Percentiles rank a stretch among this genome's conserved stretches.
These are phyloP conservation scores for Monomorium pharaonis DNA, from an alignment of 1,140 invertebrate genomes.

Conservation along the genomic window DNA sequence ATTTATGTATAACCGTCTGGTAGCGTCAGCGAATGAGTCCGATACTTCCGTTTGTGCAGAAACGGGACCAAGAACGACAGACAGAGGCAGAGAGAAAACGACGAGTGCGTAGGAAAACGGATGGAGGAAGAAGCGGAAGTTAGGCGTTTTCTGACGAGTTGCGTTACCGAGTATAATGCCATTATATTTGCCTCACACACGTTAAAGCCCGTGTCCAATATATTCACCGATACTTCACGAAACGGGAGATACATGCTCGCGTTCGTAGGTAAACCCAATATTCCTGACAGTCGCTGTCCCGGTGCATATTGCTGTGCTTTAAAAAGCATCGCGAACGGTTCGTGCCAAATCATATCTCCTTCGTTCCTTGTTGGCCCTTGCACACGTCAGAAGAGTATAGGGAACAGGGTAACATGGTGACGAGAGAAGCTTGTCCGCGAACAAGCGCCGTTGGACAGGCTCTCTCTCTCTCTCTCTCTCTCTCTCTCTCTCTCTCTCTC, in stretches of 20 bases:
- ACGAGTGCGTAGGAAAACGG: neutral
- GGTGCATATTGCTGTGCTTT: constrained; percentile 51
- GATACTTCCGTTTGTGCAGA: constrained; percentile 21
- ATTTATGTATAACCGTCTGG: constrained; percentile 24
- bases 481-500: constrained; percentile 1
- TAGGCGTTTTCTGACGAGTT: constrained; percentile 60
- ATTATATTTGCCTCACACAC: constrained; percentile 53
- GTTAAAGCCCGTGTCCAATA: constrained; percentile 12
- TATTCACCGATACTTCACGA: constrained; percentile 44
- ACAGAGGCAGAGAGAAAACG: neutral
- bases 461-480: neutral
- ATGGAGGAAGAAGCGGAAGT: constrained; percentile 42
- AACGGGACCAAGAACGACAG: constrained; percentile 36
- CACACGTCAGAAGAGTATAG: constrained; percentile 35
- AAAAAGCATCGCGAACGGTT: constrained; percentile 56
- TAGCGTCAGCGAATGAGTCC: neutral
- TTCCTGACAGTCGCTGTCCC: constrained; percentile 61
- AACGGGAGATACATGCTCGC: constrained; percentile 19
- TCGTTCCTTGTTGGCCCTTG: constrained; percentile 52
- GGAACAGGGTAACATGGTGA: constrained; percentile 52
- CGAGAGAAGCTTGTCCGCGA: constrained; percentile 43
- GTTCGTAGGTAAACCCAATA: constrained; percentile 61
- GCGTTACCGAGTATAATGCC: constrained; percentile 53
- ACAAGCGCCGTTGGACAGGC: constrained; percentile 29
- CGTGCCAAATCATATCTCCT: constrained; percentile 52